phyloP scores from a whole-genome alignment of 1,140 invertebrate genomes.

The Lepidurus arcticus region DNA sequence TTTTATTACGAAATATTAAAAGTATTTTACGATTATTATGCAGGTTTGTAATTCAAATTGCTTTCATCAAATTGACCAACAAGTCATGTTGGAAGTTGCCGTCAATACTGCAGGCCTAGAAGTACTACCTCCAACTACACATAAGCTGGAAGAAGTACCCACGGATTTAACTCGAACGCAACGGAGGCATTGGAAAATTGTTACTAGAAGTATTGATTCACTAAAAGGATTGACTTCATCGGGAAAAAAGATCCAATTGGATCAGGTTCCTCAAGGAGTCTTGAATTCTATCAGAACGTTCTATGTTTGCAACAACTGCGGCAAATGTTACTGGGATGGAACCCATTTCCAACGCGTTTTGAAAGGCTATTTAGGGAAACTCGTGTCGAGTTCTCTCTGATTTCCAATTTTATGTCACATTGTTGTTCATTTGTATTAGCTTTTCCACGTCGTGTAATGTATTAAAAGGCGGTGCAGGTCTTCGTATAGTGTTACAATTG shows the following conservation, averaged over 20 bases:
- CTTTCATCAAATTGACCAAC: constrained; percentile 49
- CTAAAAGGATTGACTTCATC: constrained; percentile 44
- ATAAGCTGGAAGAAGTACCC: constrained; percentile 1
- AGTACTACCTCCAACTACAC: constrained; percentile 22
- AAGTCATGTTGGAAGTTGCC: constrained; percentile 46
- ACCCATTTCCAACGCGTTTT: constrained; percentile 50
- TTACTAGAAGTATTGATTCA: constrained; percentile 44
- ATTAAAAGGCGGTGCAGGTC: constrained; percentile 12
- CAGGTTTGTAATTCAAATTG: constrained; percentile 53
- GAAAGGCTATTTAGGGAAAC: constrained; percentile 35
- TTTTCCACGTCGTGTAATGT: neutral
- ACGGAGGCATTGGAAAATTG: constrained; percentile 38
- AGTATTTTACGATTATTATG: constrained; percentile 26
- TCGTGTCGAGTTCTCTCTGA: neutral
- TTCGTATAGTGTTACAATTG: neutral
- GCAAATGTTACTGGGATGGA: constrained; percentile 61
- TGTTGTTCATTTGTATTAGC: neutral
- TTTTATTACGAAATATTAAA: constrained; percentile 30
- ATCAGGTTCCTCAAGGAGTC: constrained; percentile 47
- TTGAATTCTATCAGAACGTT: constrained; percentile 50
- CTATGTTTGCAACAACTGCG: constrained; percentile 58
- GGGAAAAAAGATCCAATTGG: constrained; percentile 48
- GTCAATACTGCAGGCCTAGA: constrained; percentile 35
- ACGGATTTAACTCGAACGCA: neutral
- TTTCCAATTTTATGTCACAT: neutral